These are phyloP conservation scores for Streblospio benedicti DNA, from an alignment of 1,140 invertebrate species.

Conservation along the genomic window DNA sequence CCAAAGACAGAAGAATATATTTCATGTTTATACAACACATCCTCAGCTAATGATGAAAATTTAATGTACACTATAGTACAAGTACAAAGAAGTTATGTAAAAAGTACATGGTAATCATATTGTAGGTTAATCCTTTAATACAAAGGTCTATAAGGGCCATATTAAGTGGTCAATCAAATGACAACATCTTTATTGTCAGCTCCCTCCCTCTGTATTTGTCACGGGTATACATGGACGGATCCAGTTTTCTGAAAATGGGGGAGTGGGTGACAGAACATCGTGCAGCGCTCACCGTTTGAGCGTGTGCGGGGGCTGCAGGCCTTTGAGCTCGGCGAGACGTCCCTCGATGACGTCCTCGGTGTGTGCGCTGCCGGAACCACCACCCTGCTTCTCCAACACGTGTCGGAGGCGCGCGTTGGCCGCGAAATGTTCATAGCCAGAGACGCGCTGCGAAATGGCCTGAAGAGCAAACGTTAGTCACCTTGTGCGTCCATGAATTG, in stretches of 20 bases:
- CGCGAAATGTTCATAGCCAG: constrained; percentile 29
- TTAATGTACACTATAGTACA: too few species aligned
- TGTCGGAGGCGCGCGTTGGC: constrained; percentile 34
- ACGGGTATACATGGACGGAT: neutral
- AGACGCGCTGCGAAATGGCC: constrained; percentile 29
- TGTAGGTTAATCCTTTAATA: too few species aligned
- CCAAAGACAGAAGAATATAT: too few species aligned
- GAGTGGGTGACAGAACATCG: too few species aligned
- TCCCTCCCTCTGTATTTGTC: neutral
- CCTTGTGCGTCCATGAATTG: neutral
- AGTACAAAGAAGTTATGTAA: too few species aligned
- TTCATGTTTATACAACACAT: too few species aligned
- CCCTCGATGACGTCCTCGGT: constrained; percentile 28
- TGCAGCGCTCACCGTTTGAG: constrained; percentile 18
- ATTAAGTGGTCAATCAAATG: neutral
- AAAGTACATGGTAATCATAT: too few species aligned
- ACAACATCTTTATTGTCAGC: neutral
- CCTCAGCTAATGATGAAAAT: too few species aligned
- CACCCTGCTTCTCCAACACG: constrained; percentile 32
- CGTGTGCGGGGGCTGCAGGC: constrained; percentile 18
- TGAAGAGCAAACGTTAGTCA: constrained; percentile 7
- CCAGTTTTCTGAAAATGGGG: neutral
- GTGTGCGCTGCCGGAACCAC: constrained; percentile 22
- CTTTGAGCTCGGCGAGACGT: constrained; percentile 36
- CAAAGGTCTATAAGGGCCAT: too few species aligned